Conservation (phyloP, 2,888 invertebrate species). For the Lepidocyrtoides sp. region DNA sequence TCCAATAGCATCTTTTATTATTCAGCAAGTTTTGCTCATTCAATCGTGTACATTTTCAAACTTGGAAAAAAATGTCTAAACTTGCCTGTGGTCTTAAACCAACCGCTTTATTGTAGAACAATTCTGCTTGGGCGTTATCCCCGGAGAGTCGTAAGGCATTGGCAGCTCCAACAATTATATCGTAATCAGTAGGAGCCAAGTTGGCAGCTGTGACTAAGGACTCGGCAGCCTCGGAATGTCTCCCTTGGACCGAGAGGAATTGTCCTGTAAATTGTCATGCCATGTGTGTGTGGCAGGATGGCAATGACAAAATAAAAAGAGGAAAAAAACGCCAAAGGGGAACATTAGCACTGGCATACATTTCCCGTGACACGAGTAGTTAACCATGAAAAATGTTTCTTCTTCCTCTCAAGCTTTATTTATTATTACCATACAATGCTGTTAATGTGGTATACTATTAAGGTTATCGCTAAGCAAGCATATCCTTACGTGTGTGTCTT, state of each 20-base stretch:
- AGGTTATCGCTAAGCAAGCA: not conserved
- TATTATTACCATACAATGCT: constrained; percentile 59
- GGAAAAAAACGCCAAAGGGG: constrained; percentile 69
- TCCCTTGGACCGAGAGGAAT: constrained; percentile 93
- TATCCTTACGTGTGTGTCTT: not conserved
- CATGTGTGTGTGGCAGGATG: constrained; percentile 53
- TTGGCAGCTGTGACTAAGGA: constrained; percentile 93
- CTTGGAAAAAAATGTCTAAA: constrained; percentile 21
- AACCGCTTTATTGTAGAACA: constrained; percentile 94
- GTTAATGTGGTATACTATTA: constrained; percentile 30
- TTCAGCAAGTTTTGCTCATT: constrained; percentile 20
- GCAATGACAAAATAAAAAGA: constrained; percentile 57
- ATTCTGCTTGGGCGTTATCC: constrained; percentile 93
- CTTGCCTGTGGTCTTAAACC: constrained; percentile 89
- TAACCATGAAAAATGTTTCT: constrained; percentile 79
- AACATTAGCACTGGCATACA: constrained; percentile 78
- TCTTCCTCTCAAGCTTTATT: constrained; percentile 75
- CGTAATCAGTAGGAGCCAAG: constrained; percentile 93
- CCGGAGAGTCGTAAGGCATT: constrained; percentile 94
- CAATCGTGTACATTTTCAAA: not conserved
- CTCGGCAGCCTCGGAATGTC: constrained; percentile 93
- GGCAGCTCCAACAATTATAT: constrained; percentile 95
- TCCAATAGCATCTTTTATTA: constrained; percentile 37
- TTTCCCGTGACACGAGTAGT: constrained; percentile 80
- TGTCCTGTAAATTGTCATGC: constrained; percentile 90